phyloP scores from a whole-genome alignment of 1,140 invertebrate genomes.

The Ectropis grisescens region DNA sequence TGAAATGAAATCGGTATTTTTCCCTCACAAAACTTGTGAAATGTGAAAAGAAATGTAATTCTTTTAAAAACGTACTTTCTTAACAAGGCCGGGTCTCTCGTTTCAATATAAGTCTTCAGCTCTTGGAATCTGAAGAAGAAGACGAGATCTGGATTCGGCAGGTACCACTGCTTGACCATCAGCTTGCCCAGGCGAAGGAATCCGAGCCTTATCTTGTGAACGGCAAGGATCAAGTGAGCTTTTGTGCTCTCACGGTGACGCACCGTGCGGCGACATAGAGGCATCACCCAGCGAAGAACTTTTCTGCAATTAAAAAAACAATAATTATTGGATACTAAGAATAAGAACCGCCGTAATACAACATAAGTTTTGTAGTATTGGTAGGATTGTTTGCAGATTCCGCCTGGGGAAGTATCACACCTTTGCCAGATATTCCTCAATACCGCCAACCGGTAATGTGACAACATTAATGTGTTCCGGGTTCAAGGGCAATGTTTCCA shows the following conservation, averaged over 20 bases:
- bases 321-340: not conserved
- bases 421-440: no score
- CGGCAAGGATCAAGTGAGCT: slow-evolving; percentile 71
- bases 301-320: slow-evolving; percentile 26
- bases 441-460: no score
- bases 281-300: slow-evolving; percentile 65
- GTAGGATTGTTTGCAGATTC: no score
- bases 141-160: slow-evolving; percentile 77
- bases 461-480: no score
- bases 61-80: slow-evolving; percentile 74
- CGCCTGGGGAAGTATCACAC: no score
- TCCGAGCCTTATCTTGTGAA: slow-evolving; percentile 75
- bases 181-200: slow-evolving; percentile 71
- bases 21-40: no score
- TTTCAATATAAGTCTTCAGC: slow-evolving; percentile 72
- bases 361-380: no score
- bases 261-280: slow-evolving; percentile 73
- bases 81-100: slow-evolving; percentile 71
- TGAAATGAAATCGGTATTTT: no score
- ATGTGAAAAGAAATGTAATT: no score
- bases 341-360: no score
- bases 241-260: slow-evolving; percentile 78
- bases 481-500: no score
- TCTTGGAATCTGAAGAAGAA: slow-evolving; percentile 80
- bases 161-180: slow-evolving; percentile 72